These are phyloP conservation scores for Tursiops truncatus DNA, from an alignment of 2,113 vertebrate species.

Conservation along the genomic window DNA sequence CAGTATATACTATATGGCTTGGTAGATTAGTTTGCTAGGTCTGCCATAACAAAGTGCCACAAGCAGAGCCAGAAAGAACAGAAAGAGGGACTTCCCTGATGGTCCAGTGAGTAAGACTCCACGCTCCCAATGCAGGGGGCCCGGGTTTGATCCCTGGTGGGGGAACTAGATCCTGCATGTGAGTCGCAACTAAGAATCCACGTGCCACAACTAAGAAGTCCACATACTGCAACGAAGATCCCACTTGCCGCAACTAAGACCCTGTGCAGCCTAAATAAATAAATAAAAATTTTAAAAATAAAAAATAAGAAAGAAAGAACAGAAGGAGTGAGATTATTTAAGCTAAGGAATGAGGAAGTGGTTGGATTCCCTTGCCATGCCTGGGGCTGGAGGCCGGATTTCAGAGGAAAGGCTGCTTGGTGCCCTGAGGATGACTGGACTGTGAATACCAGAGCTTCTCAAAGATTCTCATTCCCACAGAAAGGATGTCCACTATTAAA, in stretches of 20 bases:
- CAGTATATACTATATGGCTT: background rate
- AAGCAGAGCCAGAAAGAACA: background rate
- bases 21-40: background rate
- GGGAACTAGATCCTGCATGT: too few species aligned
- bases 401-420: background rate
- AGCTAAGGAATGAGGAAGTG: background rate
- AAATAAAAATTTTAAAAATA: too few species aligned
- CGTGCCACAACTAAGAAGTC: too few species aligned
- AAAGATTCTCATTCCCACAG: background rate
- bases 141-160: too few species aligned
- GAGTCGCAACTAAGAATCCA: too few species aligned
- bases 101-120: too few species aligned
- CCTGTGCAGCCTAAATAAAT: too few species aligned
- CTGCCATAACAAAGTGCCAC: background rate
- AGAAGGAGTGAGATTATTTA: background rate
- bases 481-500: background rate
- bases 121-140: too few species aligned
- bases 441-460: background rate
- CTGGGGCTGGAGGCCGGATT: background rate
- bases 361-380: background rate
- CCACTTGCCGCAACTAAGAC: too few species aligned
- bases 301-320: background rate
- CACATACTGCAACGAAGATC: fast-evolving
- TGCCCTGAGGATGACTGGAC: background rate
- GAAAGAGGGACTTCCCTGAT: background rate